phyloP scores from a whole-genome alignment of 2,113 vertebrate genomes.

The Copsychus sechellarum region DNA sequence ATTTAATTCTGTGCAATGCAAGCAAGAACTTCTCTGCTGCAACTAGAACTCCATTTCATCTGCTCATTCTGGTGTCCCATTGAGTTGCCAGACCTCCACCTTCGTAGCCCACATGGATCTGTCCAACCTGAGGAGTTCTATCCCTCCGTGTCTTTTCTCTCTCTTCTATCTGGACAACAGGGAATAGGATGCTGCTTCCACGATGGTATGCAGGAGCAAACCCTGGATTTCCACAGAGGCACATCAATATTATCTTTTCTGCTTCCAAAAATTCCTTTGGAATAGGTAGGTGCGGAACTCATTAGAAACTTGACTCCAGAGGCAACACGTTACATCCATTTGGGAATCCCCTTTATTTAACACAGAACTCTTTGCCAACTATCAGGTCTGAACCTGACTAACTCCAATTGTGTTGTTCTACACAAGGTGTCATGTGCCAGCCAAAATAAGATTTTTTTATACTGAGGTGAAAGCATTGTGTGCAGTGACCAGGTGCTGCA shows the following conservation, averaged over 20 bases:
- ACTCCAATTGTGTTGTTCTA: background rate
- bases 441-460: background rate
- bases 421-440: background rate
- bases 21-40: background rate
- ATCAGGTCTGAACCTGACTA: background rate
- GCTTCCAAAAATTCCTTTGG: background rate
- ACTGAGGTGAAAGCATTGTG: background rate
- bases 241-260: background rate
- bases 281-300: background rate
- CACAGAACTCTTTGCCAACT: background rate
- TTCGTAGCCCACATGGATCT: rapidly evolving
- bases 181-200: background rate
- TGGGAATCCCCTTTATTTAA: background rate
- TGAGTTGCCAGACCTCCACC: background rate
- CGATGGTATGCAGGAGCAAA: background rate
- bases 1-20: background rate
- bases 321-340: background rate
- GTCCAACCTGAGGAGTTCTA: background rate
- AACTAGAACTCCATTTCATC: background rate
- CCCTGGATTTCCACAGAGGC: background rate
- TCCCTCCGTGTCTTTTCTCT: background rate
- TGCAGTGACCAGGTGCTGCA: background rate
- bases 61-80: background rate
- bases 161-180: background rate
- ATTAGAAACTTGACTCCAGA: background rate